Base-by-base conservation (phyloP, 2,797 vertebrate species). In the Nannoperca australis region DNA sequence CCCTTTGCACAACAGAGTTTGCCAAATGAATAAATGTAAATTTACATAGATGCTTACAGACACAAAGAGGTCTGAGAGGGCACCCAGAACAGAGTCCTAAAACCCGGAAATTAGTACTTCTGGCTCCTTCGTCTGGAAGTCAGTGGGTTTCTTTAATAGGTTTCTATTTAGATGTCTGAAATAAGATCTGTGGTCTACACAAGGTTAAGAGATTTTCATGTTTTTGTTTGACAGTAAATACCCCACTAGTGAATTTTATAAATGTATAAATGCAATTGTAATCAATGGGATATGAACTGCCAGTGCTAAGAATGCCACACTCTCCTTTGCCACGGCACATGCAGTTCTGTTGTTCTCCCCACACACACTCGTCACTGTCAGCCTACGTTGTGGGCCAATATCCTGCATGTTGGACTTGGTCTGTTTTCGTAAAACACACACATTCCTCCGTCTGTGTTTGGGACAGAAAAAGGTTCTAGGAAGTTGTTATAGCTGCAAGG, bases 361-460 rank as follows among this genome's bases (percentile, higher is more conserved):
- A 10, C 5, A 60, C 58, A 53, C 77, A 66, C 59, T 73, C 55
- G 50, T 85, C 77, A 82, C 79, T 76, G 73, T 84, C 88, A 73
- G 74, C 64, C 69, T 45, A 30, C 72, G 79, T 83, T 78, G 76
- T 84, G 63, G 76, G 63, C 74, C 78, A 73, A 91, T 86, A 85
- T 90, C 86, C 88, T 91, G 83, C 75, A 24, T 24, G 65, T 81
- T 70, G 61, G 83, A 87, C 82, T 85, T 55, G 76, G 82, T 76
- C 76, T 83, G 76, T 89, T 86, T 80, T 80, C 68, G 63, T 77
- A 69, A 77, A 81, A 80, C 73, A 76, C 85, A 86, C 89, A 93
- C 89, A 93, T 92, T 92, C 88, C 84, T 88, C 40, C 3, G 70
- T 92, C 91, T 90, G 88, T 85, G 84, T 92, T 84, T 83, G 85